Evolutionary conservation across 2,888 invertebrate genomes (phyloP).

Genomic region (Lordiphosa fenestrarum): DNA sequence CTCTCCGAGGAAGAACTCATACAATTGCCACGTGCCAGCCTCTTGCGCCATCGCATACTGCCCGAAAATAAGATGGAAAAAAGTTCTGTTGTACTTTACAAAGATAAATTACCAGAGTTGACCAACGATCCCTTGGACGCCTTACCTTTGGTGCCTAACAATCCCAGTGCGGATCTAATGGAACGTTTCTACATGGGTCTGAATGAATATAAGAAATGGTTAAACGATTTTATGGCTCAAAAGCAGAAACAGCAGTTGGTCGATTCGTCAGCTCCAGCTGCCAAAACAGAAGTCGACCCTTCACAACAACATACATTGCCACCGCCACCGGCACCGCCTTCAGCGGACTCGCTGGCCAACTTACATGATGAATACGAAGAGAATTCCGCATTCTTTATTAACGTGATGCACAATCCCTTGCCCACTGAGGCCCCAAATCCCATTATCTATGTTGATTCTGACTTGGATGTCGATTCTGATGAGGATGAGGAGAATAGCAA

Average conservation of each 20-base stretch:
- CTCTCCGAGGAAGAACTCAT: constrained; percentile 34
- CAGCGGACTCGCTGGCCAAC: not conserved
- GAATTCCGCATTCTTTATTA: not conserved
- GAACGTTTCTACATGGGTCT: constrained; percentile 30
- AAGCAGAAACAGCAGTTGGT: not conserved
- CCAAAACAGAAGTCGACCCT: not conserved
- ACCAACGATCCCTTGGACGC: not conserved
- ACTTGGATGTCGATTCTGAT: not conserved
- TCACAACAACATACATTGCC: no score
- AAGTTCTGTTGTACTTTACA: no score
- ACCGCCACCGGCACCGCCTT: no score
- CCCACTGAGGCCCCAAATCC: not conserved
- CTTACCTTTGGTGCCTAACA: not conserved
- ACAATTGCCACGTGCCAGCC: not conserved
- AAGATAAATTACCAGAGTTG: not conserved
- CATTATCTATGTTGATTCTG: not conserved
- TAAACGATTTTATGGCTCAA: constrained; percentile 8
- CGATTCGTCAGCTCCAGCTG: not conserved
- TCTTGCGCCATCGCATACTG: not conserved
- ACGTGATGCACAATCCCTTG: no score
- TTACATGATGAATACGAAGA: not conserved
- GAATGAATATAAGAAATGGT: constrained; percentile 31
- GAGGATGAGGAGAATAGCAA: not conserved
- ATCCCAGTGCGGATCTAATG: constrained; percentile 10
- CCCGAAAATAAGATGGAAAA: not conserved